Conservation (phyloP, 2,113 vertebrate genomes). For the Brachionichthys hirsutus region DNA sequence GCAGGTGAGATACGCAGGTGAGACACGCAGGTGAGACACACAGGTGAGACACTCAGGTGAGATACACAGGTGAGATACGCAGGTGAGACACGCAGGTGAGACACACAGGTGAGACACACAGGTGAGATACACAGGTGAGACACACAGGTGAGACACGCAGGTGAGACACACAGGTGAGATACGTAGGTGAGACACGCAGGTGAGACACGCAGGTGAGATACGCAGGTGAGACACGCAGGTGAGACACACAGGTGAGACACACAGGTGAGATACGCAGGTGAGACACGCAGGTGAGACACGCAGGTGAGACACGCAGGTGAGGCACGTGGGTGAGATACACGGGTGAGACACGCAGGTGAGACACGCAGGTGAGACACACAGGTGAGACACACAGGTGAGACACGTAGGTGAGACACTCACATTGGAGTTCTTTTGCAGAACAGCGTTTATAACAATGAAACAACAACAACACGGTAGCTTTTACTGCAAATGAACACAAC, state of each 20-base stretch:
- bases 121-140: no score
- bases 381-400: slow-evolving; percentile 2
- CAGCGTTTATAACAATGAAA: no score
- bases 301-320: slow-evolving; percentile 15
- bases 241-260: slow-evolving; percentile 11
- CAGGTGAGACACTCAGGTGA: slow-evolving; percentile 7
- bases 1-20: no score
- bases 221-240: background rate
- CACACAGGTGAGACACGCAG: background rate
- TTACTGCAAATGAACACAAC: no score
- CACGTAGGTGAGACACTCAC: slow-evolving; percentile 10
- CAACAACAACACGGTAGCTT: no score
- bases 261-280: no score
- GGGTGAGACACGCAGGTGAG: background rate
- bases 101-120: slow-evolving; percentile 9
- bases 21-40: background rate
- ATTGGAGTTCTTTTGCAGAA: no score
- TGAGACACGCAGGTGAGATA: slow-evolving; percentile 7
- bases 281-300: background rate
- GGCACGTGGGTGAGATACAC: no score
- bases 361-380: slow-evolving; percentile 3
- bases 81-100: background rate
- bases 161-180: no score
- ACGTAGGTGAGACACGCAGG: background rate
- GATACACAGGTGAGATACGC: slow-evolving; percentile 11